Base-by-base conservation (phyloP, 2,888 invertebrate species). In the Zaprionus lineosus region DNA sequence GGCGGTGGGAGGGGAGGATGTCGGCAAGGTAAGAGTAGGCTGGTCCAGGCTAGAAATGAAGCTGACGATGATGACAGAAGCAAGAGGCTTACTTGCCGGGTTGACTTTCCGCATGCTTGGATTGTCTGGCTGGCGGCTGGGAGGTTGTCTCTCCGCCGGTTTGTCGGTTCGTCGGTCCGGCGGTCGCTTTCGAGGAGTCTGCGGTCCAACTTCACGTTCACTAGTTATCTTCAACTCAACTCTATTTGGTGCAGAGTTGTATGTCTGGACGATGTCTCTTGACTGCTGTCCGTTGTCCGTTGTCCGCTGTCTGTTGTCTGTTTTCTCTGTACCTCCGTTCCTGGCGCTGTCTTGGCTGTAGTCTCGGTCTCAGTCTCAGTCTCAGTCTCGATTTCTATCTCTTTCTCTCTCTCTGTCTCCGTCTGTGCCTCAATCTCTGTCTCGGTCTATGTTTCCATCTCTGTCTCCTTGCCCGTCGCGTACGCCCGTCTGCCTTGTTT, bases 401-500 rank as follows among this genome's bases (percentile, higher is more conserved):
- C 66, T 55, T 33, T 52, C 11, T 74, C 67, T 11, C 9, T 18
- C 28, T 14, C 33, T 33, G 16, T 18, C 16, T 18, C 39, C 11
- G 24, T 26, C 18, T n/a, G 2, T 24, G 24, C n/a, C 33, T 41
- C 26, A 9, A 9, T 24, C 29, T 11, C 33, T 28, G 21, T 18
- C 16, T 21, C 39, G 12, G 24, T 19, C 18, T 11, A 24, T n/a
- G n/a, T n/a, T n/a, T n/a, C n/a, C n/a, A n/a, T n/a, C n/a, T n/a
- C n/a, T n/a, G n/a, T 2, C 16, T 2, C 5, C 18, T 12, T n/a
- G 26, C 34, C 26, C 50, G 41, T 44, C 64, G 58, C 66, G 61
- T 39, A 48, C 9, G 82, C 67, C 79, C 58, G 81, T 76, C 81
- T 82, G 85, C 50, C 79, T 75, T 85, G 86, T 84, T 86, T 84